Percentiles rank a stretch among this genome's conserved stretches.
Conservation (phyloP, 2,113 vertebrate genomes). For the Haemorhous mexicanus region DNA sequence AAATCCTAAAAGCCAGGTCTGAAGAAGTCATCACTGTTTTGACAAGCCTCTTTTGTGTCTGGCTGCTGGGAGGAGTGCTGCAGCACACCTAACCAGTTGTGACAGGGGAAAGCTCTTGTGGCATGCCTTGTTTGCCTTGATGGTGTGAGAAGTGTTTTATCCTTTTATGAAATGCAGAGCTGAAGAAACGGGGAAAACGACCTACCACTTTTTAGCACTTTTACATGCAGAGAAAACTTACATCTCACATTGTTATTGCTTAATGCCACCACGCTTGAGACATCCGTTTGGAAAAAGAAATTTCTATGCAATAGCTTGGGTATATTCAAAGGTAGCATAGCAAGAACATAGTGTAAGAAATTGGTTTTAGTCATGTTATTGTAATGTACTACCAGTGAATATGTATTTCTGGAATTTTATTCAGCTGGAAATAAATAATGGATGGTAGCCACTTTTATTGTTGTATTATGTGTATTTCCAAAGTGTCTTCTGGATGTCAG, state of each 20-base stretch:
- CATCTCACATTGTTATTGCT: not conserved
- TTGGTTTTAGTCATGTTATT: not conserved
- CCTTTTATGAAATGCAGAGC: constrained; percentile 16
- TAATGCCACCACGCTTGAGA: not conserved
- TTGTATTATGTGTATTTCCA: not conserved
- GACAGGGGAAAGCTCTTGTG: not conserved
- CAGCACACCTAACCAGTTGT: not conserved
- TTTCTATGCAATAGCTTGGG: not conserved
- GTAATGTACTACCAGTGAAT: not conserved
- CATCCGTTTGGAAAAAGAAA: not conserved
- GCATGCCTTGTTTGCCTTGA: not conserved
- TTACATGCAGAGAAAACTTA: not conserved
- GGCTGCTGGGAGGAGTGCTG: not conserved
- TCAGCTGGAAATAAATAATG: not conserved
- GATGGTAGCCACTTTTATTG: not conserved
- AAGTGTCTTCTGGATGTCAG: not conserved
- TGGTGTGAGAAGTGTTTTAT: not conserved
- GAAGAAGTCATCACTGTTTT: not conserved
- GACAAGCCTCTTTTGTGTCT: not conserved
- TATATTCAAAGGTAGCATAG: not conserved
- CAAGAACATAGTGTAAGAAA: not conserved
- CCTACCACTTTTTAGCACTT: not conserved
- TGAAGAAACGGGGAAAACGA: not conserved
- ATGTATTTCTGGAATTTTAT: not conserved
- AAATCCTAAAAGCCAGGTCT: constrained; percentile 8